Evolutionary conservation across 1,140 invertebrate species (phyloP), one percentile per base, ranked within the genome.

Genomic region (Drosophila azteca): DNA sequence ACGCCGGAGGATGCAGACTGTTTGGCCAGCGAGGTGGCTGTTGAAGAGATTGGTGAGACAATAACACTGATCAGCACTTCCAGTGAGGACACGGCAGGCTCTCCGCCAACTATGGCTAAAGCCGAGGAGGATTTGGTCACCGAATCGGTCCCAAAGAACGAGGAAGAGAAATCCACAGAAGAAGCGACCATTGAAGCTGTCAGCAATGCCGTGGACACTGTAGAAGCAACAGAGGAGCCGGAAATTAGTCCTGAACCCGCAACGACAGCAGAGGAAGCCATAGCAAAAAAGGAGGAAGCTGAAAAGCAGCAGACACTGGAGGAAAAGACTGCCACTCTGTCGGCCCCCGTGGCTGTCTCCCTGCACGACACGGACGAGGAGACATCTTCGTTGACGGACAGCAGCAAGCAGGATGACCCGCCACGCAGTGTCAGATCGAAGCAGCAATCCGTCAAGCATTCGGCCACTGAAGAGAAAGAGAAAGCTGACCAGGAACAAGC

Each of bases 301-400:
- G 52, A 15, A 6, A 87, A 87, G 11, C 1, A 31, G 7, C 8
- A 7, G 4, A 20, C 29, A 8, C 5, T 6, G 1, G 73, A 80
- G 6, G 52, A 87, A 15, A 57, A 68, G 22, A 6, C 31, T 2
- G 17, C 29, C 0, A 41, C 39, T 3, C 31, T 49, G 0, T 26
- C 67, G 8, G 51, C 61, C 13, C 48, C 64, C 0, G 22, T 11
- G 9, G 50, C 69, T 1, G 77, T 71, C 6, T 79, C 72, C 3
- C 65, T 90, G 29, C 92, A 92, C 0, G 93, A 94, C 51, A 94
- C 93, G 0, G 93, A 94, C 61, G 94, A 94, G 74, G 94, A 95
- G 45, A 72, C 65, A 45, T 93, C 94, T 0, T 93, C 93, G 2
- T 93, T 80, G 0, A 91, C 90, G 3, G 90, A 87, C 48, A 76